Percentiles rank a stretch among this genome's conserved stretches.
These are phyloP conservation scores for Bombus ignitus DNA, from an alignment of 1,140 invertebrate genomes.

Conservation along the genomic window DNA sequence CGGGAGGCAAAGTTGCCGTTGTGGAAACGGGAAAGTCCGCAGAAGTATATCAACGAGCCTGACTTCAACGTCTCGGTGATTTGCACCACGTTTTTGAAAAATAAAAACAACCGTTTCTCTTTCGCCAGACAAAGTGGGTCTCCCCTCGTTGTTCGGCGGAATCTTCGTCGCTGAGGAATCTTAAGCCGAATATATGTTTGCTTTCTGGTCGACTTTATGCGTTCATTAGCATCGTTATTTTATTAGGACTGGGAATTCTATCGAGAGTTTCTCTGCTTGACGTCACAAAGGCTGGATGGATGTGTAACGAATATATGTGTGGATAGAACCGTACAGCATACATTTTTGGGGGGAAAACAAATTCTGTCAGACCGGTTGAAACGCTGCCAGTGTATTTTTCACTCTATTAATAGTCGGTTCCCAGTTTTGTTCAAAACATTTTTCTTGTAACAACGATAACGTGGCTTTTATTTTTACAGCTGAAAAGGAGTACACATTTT, in stretches of 20 bases:
- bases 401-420: slow-evolving; percentile 33
- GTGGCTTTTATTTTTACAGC: slow-evolving; percentile 19
- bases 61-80: slow-evolving; percentile 11
- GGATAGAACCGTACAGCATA: not conserved
- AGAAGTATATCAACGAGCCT: slow-evolving; percentile 7
- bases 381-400: slow-evolving; percentile 34
- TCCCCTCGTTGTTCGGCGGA: not conserved
- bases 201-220: not conserved
- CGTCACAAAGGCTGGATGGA: slow-evolving; percentile 19
- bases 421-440: slow-evolving; percentile 28
- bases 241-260: not conserved
- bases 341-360: slow-evolving; percentile 14
- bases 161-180: not conserved
- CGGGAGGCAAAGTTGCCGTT: not conserved
- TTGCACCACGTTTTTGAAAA: not conserved
- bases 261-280: not conserved
- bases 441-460: slow-evolving; percentile 15
- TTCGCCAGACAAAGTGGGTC: too few species aligned
- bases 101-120: not conserved
- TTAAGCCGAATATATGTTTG: not conserved
- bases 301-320: not conserved
- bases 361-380: slow-evolving; percentile 2
- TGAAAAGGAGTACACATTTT: not conserved
- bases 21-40: not conserved
- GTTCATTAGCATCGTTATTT: slow-evolving; percentile 4